A percentile compares a stretch with the other conserved stretches of the same genome.
phyloP scores from a whole-genome alignment of 1,140 invertebrate species.

The Adelges cooleyi region DNA sequence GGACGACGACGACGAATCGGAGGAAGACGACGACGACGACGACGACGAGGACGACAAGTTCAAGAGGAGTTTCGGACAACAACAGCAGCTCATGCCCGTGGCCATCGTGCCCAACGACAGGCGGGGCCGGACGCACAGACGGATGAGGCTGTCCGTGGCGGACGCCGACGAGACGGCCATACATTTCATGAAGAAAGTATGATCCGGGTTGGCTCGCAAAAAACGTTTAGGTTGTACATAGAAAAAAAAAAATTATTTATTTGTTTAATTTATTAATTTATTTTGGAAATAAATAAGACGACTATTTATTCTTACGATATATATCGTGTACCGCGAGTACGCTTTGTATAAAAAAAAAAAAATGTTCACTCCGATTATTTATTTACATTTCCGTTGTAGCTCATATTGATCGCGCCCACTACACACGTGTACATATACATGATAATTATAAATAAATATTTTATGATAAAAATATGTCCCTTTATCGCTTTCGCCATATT shows the following conservation, averaged over 20 bases:
- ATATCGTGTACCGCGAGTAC: too few species aligned
- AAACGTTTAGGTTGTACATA: neutral
- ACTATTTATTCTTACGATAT: too few species aligned
- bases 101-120: slow-evolving; percentile 16
- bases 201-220: neutral
- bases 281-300: too few species aligned
- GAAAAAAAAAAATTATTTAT: neutral
- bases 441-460: neutral
- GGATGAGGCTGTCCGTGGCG: slow-evolving; percentile 33
- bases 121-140: slow-evolving; percentile 29
- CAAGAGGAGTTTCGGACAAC: slow-evolving; percentile 2
- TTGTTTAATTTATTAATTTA: neutral
- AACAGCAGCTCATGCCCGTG: neutral
- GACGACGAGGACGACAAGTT: slow-evolving; percentile 18
- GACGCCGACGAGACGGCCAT: slow-evolving; percentile 4
- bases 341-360: too few species aligned
- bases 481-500: neutral
- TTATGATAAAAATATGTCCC: neutral
- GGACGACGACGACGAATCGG: slow-evolving; percentile 6
- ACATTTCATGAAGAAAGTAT: slow-evolving; percentile 24
- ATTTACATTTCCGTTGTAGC: slow-evolving; percentile 18
- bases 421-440: neutral
- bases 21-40: slow-evolving; percentile 24
- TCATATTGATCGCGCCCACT: neutral
- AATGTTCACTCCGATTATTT: neutral